Evolutionary conservation across 1,140 invertebrate genomes (phyloP), one percentile per base, ranked within the genome.

Genomic region (Eueides isabella): DNA sequence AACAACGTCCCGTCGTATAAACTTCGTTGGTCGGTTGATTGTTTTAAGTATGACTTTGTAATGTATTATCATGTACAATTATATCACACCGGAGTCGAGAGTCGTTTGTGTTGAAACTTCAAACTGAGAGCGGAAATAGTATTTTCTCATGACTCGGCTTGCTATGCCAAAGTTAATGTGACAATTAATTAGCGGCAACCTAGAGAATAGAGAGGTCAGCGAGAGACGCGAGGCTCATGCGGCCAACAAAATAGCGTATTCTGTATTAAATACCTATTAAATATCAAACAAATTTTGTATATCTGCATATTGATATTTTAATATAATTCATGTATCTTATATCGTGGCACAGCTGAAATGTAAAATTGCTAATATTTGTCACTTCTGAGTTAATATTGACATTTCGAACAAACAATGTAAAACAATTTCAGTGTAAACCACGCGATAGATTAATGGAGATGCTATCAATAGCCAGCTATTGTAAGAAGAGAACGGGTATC

Each of bases 91-190:
- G 19, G 7, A 12, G 23, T 26, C 1, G 19, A 26, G 23, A 55
- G 48, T 26, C 48, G 48, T 26, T 14, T 55, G 48, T 55, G 48
- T 26, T 23, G 48, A 55, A 26, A 55, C 48, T 55, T 26, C 1
- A 2, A 12, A 55, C 48, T 55, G 12, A 55, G 65, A 67, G 65
- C 65, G 65, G 65, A 67, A 67, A 35, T 41, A 29, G 35, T 67
- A 19, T 44, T 67, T 67, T 67, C 65, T 44, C 65, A 67, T 65
- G 31, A 65, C 64, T 65, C n/a, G 65, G 19, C 33, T 67, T 19
- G 16, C 44, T 55, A 26, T 55, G 23, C n/a, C 48, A 26, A 23
- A 26, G 11, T 55, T 55, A 55, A 55, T 14, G 23, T 55, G 48
- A 26, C 11, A 55, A 26, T 55, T 55, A 55, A 26, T 55, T 55